Conservation (phyloP, 1,140 invertebrate genomes). For the Cherax quadricarinatus region DNA sequence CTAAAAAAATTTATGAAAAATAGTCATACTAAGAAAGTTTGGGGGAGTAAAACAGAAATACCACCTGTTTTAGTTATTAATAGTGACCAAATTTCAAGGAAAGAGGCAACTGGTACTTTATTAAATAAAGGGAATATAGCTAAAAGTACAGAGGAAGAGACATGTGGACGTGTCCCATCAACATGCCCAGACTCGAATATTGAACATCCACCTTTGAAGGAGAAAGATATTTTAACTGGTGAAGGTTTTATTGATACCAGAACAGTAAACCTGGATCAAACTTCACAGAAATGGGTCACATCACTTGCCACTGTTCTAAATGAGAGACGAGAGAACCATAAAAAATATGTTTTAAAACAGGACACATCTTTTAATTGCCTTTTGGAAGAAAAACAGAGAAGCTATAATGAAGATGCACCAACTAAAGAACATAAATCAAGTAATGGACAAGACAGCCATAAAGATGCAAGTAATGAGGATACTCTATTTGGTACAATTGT, state of each 20-base stretch:
- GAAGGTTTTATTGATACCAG: not conserved
- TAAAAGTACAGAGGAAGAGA: not conserved
- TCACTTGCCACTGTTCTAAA: not conserved
- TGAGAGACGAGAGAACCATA: not conserved
- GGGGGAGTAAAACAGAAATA: not conserved
- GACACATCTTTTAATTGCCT: too few species aligned
- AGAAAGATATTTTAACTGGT: not conserved
- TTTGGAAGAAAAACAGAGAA: too few species aligned
- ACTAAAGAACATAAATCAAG: not conserved
- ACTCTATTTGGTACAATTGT: not conserved
- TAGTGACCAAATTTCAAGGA: not conserved
- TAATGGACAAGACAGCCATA: not conserved
- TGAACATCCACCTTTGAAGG: not conserved
- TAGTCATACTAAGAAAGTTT: not conserved
- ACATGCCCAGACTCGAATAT: not conserved
- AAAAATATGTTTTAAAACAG: too few species aligned
- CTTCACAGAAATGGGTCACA: not conserved
- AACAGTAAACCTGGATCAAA: not conserved
- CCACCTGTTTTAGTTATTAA: not conserved
- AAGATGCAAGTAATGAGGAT: not conserved
- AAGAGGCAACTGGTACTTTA: not conserved
- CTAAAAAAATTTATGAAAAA: slow-evolving; percentile 8
- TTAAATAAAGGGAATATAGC: not conserved
- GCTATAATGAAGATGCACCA: too few species aligned
- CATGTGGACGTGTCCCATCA: too few species aligned